Evolutionary conservation across 2,113 vertebrate species (phyloP).

Genomic region (Epinephelus cyanopodus): DNA sequence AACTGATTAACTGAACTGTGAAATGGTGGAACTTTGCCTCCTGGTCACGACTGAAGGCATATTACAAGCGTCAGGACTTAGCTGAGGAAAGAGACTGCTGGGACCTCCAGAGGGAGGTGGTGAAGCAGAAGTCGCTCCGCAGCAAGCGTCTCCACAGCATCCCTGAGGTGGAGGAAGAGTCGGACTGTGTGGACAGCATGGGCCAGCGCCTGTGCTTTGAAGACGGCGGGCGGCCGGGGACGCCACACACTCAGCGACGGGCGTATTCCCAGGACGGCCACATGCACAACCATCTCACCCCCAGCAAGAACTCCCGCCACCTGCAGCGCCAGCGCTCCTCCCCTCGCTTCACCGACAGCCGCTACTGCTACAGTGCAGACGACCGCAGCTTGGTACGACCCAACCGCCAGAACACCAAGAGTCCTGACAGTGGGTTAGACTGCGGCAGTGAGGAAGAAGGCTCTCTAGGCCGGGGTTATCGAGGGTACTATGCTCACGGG

Average conservation of each 20-base stretch:
- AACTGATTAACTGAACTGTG: conserved; percentile 70
- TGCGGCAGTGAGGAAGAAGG: conserved; percentile 97
- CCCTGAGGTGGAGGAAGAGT: conserved; percentile 96
- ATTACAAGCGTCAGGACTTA: conserved; percentile 86
- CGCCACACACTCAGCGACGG: conserved; percentile 70
- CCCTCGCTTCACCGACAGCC: conserved; percentile 83
- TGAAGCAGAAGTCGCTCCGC: conserved; percentile 88
- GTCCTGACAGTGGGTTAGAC: conserved; percentile 97
- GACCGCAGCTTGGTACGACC: conserved; percentile 77
- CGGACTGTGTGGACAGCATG: conserved; percentile 77
- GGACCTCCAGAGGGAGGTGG: conserved; percentile 90
- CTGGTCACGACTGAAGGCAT: conserved; percentile 86
- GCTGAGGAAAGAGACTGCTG: conserved; percentile 86
- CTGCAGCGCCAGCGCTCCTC: conserved; percentile 82
- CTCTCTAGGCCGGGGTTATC: conserved; percentile 79
- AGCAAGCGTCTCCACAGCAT: conserved; percentile 97
- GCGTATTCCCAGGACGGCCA: conserved; percentile 77
- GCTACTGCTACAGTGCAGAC: conserved; percentile 71
- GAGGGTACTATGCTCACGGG: conserved; percentile 69
- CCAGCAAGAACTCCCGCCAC: conserved; percentile 65
- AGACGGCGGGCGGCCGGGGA: conserved; percentile 71
- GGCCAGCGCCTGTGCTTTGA: conserved; percentile 81
- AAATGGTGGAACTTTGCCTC: conserved; percentile 62
- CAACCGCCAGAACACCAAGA: conserved; percentile 87
- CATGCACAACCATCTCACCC: conserved; percentile 71